Conservation (phyloP, 2,113 vertebrate genomes). For the Tamias sibiricus region DNA sequence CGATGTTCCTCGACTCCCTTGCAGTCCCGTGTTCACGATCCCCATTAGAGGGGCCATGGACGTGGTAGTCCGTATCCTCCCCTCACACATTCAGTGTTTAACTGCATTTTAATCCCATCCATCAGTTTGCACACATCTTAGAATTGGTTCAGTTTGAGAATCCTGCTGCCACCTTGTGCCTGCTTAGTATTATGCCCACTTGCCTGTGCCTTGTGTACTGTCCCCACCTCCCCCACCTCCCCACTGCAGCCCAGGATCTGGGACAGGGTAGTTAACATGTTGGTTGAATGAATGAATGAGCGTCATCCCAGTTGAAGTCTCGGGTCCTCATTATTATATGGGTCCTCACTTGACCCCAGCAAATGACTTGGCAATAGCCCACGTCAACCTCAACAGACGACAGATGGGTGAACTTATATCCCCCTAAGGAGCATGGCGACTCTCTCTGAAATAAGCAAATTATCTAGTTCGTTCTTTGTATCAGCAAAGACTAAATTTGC, state of each 20-base stretch:
- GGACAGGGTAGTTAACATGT: neutral
- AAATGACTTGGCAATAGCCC: neutral
- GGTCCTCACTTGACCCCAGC: neutral
- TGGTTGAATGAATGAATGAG: slow-evolving; percentile 9
- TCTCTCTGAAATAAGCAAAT: neutral
- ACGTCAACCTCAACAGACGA: neutral
- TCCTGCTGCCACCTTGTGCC: slow-evolving; percentile 75
- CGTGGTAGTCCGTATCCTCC: neutral
- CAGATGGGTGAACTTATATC: neutral
- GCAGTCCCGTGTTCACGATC: neutral
- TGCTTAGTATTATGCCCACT: neutral
- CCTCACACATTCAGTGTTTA: neutral
- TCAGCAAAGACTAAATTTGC: neutral
- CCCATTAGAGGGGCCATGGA: neutral
- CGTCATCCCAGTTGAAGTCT: neutral
- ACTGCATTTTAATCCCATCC: neutral
- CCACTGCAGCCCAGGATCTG: neutral
- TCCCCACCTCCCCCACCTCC: no score
- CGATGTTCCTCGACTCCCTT: neutral
- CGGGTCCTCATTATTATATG: neutral
- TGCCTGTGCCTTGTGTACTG: neutral
- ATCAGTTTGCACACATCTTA: neutral
- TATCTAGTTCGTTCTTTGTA: neutral
- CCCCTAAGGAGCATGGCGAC: neutral
- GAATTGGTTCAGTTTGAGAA: slow-evolving; percentile 8